A percentile compares a stretch with the other conserved stretches of the same genome.
These are phyloP conservation scores for Pegoplata infirma DNA, from an alignment of 2,888 invertebrate genomes.

Conservation along the genomic window DNA sequence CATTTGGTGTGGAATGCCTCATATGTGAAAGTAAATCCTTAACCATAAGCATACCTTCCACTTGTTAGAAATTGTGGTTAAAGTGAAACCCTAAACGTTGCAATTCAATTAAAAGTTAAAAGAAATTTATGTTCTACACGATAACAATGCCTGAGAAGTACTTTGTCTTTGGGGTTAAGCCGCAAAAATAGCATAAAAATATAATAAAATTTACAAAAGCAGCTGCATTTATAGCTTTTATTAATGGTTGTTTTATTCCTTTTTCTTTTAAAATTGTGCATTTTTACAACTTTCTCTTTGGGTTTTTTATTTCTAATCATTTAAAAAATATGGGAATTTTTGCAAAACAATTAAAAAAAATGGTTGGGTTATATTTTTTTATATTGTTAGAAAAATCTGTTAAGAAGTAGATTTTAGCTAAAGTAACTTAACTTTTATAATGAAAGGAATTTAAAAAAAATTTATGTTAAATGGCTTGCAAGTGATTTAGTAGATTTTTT, in stretches of 20 bases:
- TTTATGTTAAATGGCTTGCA: slow-evolving; percentile 31
- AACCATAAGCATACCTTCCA: slow-evolving; percentile 16
- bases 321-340: background rate
- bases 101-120: slow-evolving; percentile 63
- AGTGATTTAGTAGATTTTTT: slow-evolving; percentile 25
- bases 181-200: slow-evolving; percentile 13
- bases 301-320: background rate
- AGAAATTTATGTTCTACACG: slow-evolving; percentile 60
- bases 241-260: no score
- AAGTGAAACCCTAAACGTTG: slow-evolving; percentile 37
- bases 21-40: no score
- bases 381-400: background rate
- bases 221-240: slow-evolving; percentile 18
- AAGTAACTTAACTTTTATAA: background rate
- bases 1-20: no score
- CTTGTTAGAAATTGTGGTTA: slow-evolving; percentile 18
- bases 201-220: background rate
- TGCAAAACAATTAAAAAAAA: background rate
- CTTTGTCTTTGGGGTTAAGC: slow-evolving; percentile 60
- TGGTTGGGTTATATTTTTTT: background rate
- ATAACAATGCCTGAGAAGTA: slow-evolving; percentile 59
- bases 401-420: background rate
- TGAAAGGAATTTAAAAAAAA: background rate
- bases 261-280: background rate
- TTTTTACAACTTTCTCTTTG: background rate